These are phyloP conservation scores for Diabrotica balteata DNA, from an alignment of 2,888 invertebrate genomes.

Conservation along the genomic window DNA sequence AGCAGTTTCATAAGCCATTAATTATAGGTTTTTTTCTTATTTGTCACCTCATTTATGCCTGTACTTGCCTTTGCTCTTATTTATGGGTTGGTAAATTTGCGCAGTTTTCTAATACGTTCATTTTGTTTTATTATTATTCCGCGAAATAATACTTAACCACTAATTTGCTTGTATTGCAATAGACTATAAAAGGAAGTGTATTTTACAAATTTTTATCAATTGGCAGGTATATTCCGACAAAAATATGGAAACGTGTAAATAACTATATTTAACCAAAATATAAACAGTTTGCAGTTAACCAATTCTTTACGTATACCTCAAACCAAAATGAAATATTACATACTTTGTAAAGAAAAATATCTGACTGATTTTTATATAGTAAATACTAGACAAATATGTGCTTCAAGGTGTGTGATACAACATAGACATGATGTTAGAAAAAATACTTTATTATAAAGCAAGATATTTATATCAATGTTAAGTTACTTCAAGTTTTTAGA, in stretches of 20 bases:
- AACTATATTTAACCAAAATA: not conserved
- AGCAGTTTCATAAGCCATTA: too few relatives aligned
- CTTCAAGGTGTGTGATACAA: constrained; percentile 41
- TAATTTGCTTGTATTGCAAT: too few relatives aligned
- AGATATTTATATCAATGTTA: constrained; percentile 13
- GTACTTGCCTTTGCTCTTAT: too few relatives aligned
- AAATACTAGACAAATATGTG: constrained; percentile 30
- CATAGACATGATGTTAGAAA: constrained; percentile 24
- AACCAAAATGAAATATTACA: not conserved
- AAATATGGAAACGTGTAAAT: not conserved
- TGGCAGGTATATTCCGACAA: too few relatives aligned
- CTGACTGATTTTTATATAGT: constrained; percentile 45
- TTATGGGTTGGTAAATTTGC: too few relatives aligned
- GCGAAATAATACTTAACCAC: too few relatives aligned
- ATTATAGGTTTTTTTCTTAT: too few relatives aligned
- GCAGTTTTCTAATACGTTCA: too few relatives aligned
- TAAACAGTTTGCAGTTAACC: not conserved
- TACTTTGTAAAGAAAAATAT: constrained; percentile 38
- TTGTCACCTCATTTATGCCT: too few relatives aligned
- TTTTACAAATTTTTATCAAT: too few relatives aligned
- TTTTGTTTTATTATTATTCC: too few relatives aligned
- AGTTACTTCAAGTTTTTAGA: constrained; percentile 3
- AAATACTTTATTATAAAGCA: constrained; percentile 13
- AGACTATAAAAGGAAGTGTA: too few relatives aligned
- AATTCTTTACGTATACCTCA: not conserved